Percentiles rank a stretch among this genome's conserved stretches.
Conservation (phyloP, 2,797 vertebrate genomes). For the Alectoris magna region DNA sequence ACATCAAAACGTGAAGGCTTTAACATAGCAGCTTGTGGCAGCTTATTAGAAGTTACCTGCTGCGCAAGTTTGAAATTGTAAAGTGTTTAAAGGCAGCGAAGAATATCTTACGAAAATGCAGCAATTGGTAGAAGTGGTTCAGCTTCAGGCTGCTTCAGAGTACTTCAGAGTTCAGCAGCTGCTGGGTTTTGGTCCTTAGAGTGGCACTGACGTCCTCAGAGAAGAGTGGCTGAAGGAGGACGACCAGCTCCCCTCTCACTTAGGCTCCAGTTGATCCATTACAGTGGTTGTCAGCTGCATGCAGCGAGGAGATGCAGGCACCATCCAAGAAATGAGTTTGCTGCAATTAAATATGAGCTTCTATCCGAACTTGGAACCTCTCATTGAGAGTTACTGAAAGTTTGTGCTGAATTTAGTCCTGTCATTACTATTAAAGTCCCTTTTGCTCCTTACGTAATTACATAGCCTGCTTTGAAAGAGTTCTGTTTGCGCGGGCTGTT, state of each 20-base stretch:
- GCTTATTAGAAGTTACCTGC: neutral
- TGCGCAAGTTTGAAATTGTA: neutral
- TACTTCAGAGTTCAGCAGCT: neutral
- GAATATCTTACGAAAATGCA: neutral
- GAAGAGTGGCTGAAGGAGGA: neutral
- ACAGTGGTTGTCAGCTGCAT: neutral
- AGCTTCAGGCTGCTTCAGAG: neutral
- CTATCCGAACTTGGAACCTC: neutral
- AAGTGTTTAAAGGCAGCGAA: neutral
- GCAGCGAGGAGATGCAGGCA: neutral
- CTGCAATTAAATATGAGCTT: neutral
- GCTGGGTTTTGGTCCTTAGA: neutral
- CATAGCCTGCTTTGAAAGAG: neutral
- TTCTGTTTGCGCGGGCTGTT: rapidly evolving
- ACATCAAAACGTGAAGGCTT: neutral
- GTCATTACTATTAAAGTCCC: neutral
- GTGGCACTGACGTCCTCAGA: neutral
- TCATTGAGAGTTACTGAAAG: neutral
- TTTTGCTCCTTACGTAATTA: rapidly evolving
- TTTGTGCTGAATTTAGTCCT: rapidly evolving
- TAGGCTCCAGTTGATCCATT: neutral
- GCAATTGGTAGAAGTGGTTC: neutral
- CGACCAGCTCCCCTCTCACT: neutral
- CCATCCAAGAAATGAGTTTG: neutral
- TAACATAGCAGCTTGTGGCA: neutral